Base-by-base conservation (phyloP, 2,797 vertebrate species). In the Lophura swinhoii region DNA sequence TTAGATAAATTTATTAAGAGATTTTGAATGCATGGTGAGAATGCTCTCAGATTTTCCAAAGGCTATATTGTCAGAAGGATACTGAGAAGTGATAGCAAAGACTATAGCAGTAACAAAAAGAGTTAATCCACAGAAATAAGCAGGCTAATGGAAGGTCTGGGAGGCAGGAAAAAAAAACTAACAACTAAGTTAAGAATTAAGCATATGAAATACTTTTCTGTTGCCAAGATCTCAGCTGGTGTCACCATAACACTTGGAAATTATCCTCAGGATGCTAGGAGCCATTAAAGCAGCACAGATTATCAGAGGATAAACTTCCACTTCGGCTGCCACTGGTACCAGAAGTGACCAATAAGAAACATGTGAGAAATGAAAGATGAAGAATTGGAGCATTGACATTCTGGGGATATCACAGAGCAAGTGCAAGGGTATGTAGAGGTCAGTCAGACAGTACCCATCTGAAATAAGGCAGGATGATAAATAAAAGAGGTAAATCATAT, bases 351-450 rank as follows among this genome's bases (percentile, higher is more conserved):
- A 91, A 60, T 85, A 81, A 84, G 90, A 81, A 93, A 80, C 17
- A 7, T 79, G 44, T 87, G 37, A 63, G 80, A 94, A 75, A 87
- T 77, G 39, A 82, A 88, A 92, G 68, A 51, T 94, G 85, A 90
- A 92, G 68, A 88, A 89, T 69, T 37, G 76, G 94, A 94, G 51
- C 72, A 83, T 26, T 92, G 81, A 69, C 78, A 87, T 94, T 94
- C 91, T 60, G 67, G 18, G 59, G 46, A 66, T 94, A 95, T 87
- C 87, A 91, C 60, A 68, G 77, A 87, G 62, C 60, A 93, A 93
- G 63, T 94, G 90, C 95, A 95, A 96, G 93, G 95, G 39, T 94
- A 95, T 79, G 46, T 93, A 90, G 92, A 97, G 94, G 94, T 90
- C 93, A 87, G 64, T 46, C 67, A 87, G 62, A 78, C 31, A 64